Evolutionary conservation across 2,797 vertebrate species (phyloP).

Genomic region (Coreius guichenoti): DNA sequence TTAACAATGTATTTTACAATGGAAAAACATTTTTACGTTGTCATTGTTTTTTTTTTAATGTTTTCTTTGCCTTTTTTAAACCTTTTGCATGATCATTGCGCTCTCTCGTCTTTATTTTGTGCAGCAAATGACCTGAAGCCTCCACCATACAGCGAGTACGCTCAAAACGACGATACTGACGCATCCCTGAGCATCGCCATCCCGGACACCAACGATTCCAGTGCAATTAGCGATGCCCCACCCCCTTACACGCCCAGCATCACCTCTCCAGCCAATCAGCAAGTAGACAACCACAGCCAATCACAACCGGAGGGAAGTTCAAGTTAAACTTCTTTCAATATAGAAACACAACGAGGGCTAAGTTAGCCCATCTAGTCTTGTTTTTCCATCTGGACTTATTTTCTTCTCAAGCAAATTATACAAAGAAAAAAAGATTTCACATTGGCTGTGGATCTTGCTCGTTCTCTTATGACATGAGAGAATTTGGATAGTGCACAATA

Average conservation of each 20-base stretch:
- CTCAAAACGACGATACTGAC: constrained; percentile 63
- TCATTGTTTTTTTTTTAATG: background rate
- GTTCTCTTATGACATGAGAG: background rate
- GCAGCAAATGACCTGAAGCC: constrained; percentile 84
- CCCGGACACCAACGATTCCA: constrained; percentile 71
- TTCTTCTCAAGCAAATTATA: constrained; percentile 28
- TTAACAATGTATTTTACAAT: background rate
- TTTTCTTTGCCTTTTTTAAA: background rate
- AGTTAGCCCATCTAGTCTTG: constrained; percentile 57
- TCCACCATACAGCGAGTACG: constrained; percentile 85
- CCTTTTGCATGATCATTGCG: background rate
- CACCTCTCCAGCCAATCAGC: constrained; percentile 54
- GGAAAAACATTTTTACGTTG: background rate
- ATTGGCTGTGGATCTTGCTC: background rate
- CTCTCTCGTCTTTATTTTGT: constrained; percentile 35
- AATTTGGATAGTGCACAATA: constrained; percentile 25
- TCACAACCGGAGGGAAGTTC: constrained; percentile 65
- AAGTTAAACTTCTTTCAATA: constrained; percentile 59
- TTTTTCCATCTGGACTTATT: constrained; percentile 27
- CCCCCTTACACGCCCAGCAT: constrained; percentile 81
- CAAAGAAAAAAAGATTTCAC: constrained; percentile 11
- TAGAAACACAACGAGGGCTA: constrained; percentile 66
- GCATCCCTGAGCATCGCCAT: constrained; percentile 67
- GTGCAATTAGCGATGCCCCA: constrained; percentile 78
- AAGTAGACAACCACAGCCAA: constrained; percentile 62